phyloP scores from a whole-genome alignment of 2,797 vertebrate genomes.

The Rhinatrema bivittatum region DNA sequence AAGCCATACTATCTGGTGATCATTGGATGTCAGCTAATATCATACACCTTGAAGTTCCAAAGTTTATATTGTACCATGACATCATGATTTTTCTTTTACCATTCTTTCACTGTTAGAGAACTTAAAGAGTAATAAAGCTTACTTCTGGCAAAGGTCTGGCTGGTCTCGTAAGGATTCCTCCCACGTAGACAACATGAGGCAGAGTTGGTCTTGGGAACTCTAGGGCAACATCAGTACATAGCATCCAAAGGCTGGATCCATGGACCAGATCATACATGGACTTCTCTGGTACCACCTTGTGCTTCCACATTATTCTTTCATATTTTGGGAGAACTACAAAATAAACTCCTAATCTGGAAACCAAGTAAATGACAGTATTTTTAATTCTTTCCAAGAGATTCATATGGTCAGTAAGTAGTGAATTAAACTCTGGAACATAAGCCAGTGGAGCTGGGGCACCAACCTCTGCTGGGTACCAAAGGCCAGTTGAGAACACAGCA shows the following conservation, averaged over 20 bases:
- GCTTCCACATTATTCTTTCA: constrained; percentile 88
- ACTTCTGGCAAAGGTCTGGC: constrained; percentile 87
- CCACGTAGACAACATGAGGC: constrained; percentile 94
- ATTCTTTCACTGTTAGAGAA: too few relatives aligned
- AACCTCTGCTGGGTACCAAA: constrained; percentile 96
- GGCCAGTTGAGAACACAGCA: constrained; percentile 91
- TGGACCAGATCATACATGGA: constrained; percentile 92
- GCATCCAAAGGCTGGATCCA: constrained; percentile 92
- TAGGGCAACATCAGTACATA: constrained; percentile 91
- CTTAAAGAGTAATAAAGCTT: constrained; percentile 57
- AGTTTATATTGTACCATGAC: too few relatives aligned
- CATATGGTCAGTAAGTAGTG: constrained; percentile 91
- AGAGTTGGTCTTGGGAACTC: constrained; percentile 95
- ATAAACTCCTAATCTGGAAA: constrained; percentile 87
- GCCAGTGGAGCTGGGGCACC: constrained; percentile 90
- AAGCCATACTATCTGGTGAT: too few relatives aligned
- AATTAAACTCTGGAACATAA: constrained; percentile 98
- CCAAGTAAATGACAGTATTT: constrained; percentile 84
- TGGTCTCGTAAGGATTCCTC: constrained; percentile 91
- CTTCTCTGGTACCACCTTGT: constrained; percentile 70
- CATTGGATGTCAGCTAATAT: too few relatives aligned
- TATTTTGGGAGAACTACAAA: constrained; percentile 92
- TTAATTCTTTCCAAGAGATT: constrained; percentile 78
- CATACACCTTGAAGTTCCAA: too few relatives aligned
- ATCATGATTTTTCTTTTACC: too few relatives aligned